These are phyloP conservation scores for Columba livia DNA, from an alignment of 2,113 vertebrate genomes.

Conservation along the genomic window DNA sequence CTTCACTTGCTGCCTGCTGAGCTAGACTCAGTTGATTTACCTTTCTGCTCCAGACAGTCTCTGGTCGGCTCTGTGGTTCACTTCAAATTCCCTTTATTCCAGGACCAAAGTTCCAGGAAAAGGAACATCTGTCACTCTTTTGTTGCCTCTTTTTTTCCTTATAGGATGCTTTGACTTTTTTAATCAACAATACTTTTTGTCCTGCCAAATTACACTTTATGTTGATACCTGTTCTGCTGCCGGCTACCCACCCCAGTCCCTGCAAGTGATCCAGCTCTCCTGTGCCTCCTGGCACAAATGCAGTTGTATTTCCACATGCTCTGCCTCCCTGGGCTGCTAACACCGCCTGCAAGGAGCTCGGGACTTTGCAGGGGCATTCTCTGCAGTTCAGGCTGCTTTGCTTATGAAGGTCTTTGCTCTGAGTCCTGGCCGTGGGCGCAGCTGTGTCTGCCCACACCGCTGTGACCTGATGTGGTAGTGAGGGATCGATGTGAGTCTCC, in stretches of 20 bases:
- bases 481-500: fast-evolving
- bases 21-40: fast-evolving
- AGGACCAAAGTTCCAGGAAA: not conserved
- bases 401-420: not conserved
- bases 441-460: fast-evolving
- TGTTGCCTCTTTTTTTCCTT: not conserved
- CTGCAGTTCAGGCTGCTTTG: not conserved
- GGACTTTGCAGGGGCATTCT: not conserved
- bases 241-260: not conserved
- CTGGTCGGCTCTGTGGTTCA: not conserved
- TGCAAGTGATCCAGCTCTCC: not conserved
- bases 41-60: not conserved
- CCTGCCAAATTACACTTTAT: not conserved
- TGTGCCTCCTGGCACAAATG: not conserved
- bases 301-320: not conserved
- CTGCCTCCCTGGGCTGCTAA: not conserved
- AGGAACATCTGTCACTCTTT: not conserved
- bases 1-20: not conserved
- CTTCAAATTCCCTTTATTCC: not conserved
- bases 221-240: not conserved
- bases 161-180: not conserved
- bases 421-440: fast-evolving
- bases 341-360: not conserved
- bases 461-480: too few relatives aligned
- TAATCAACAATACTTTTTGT: not conserved